Conservation (phyloP, 2,797 vertebrate species). For the Sphenopsis melanotis region DNA sequence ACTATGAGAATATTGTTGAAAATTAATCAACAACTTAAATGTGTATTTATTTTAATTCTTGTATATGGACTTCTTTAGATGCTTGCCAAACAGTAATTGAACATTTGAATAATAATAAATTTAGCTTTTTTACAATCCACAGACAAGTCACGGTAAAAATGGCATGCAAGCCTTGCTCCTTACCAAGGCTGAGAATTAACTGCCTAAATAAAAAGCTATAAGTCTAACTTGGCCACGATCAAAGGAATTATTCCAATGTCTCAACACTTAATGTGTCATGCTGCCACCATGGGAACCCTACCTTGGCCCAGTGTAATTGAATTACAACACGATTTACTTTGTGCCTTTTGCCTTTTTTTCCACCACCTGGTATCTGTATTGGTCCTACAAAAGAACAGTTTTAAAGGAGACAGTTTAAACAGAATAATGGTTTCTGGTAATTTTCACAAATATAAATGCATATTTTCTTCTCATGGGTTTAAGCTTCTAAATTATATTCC, state of each 20-base stretch:
- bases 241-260: background rate
- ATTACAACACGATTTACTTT: background rate
- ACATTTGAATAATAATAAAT: background rate
- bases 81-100: background rate
- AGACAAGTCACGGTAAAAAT: background rate
- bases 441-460: conserved; percentile 6
- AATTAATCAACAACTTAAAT: background rate
- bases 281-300: background rate
- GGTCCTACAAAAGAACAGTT: background rate
- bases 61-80: background rate
- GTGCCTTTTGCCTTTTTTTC: background rate
- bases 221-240: background rate
- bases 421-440: background rate
- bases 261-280: background rate
- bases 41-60: background rate
- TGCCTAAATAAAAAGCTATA: background rate
- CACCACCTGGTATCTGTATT: background rate
- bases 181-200: background rate
- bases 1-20: background rate
- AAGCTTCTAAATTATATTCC: background rate
- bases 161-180: background rate
- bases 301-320: background rate
- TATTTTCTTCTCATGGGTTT: background rate
- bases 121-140: background rate
- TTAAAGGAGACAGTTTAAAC: background rate